A percentile compares a stretch with the other conserved stretches of the same genome.
Conservation (phyloP, 2,797 vertebrate species). For the Spinus olivaceus region DNA sequence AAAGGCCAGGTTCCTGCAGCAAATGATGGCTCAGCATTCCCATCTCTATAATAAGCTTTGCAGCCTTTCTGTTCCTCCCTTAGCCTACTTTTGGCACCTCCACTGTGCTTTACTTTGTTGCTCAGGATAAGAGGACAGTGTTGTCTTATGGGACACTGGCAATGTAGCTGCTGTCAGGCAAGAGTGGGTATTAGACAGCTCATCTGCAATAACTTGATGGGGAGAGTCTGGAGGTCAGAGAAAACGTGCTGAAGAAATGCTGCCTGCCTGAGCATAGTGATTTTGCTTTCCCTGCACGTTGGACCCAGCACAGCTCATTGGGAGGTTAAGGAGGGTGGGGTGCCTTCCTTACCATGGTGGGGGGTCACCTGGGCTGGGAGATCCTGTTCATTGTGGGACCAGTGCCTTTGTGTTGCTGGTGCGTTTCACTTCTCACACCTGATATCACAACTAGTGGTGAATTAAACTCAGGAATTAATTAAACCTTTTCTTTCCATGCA, state of each 20-base stretch:
- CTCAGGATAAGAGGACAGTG: slow-evolving; percentile 1
- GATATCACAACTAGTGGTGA: neutral
- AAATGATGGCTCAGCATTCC: slow-evolving; percentile 11
- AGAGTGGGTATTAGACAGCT: slow-evolving; percentile 22
- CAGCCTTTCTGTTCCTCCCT: neutral
- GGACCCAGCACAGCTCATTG: neutral
- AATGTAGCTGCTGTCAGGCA: slow-evolving; percentile 26
- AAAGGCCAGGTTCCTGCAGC: neutral
- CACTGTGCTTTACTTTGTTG: neutral
- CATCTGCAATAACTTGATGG: slow-evolving; percentile 30
- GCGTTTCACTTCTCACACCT: rapidly evolving
- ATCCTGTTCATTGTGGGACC: neutral
- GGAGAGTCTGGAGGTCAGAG: slow-evolving; percentile 47
- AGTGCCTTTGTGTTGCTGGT: neutral
- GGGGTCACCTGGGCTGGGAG: neutral
- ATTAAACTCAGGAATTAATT: neutral
- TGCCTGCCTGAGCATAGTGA: neutral
- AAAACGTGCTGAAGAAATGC: neutral
- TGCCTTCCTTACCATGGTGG: neutral
- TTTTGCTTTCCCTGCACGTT: neutral
- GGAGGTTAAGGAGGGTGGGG: neutral
- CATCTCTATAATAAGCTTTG: neutral
- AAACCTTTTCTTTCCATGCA: neutral
- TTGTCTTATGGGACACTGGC: slow-evolving; percentile 16
- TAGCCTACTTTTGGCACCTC: neutral